Evolutionary conservation across 1,140 invertebrate genomes (phyloP).

Genomic region (Monomorium pharaonis): DNA sequence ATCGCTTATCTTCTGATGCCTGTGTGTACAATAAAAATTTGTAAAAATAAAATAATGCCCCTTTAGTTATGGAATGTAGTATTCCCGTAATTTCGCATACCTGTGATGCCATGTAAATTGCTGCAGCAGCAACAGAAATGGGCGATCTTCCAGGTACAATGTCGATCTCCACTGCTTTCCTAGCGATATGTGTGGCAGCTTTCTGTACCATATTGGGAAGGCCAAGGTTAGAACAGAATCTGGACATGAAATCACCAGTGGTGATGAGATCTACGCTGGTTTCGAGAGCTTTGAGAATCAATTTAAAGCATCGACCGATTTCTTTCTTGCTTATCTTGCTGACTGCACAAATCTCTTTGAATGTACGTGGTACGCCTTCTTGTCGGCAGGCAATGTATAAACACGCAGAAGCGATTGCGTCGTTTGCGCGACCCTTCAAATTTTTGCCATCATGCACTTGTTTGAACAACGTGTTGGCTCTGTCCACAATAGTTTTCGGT

Average conservation of each 20-base stretch:
- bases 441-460: slow-evolving; percentile 99
- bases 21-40: slow-evolving; percentile 80
- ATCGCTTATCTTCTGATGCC: slow-evolving; percentile 97
- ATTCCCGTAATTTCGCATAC: slow-evolving; percentile 81
- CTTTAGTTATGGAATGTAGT: not conserved
- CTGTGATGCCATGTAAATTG: slow-evolving; percentile 99
- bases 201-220: slow-evolving; percentile 97
- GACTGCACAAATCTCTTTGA: slow-evolving; percentile 99
- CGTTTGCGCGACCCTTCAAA: slow-evolving; percentile 96
- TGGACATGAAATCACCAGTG: slow-evolving; percentile 99
- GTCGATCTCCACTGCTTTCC: slow-evolving; percentile 98
- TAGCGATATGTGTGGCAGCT: slow-evolving; percentile 98
- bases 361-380: slow-evolving; percentile 99
- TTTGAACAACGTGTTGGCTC: slow-evolving; percentile 98
- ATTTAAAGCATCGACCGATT: slow-evolving; percentile 98
- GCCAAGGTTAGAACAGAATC: slow-evolving; percentile 94
- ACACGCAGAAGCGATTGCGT: slow-evolving; percentile 99
- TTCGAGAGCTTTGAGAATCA: slow-evolving; percentile 96
- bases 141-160: slow-evolving; percentile 99
- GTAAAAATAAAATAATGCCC: not conserved
- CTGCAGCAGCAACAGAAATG: slow-evolving; percentile 99
- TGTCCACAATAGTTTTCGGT: slow-evolving; percentile 96
- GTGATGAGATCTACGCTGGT: slow-evolving; percentile 99
- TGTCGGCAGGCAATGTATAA: slow-evolving; percentile 99
- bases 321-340: slow-evolving; percentile 99